These are phyloP conservation scores for Enteromius viviparus DNA, from an alignment of 2,797 vertebrate genomes.

Conservation along the genomic window DNA sequence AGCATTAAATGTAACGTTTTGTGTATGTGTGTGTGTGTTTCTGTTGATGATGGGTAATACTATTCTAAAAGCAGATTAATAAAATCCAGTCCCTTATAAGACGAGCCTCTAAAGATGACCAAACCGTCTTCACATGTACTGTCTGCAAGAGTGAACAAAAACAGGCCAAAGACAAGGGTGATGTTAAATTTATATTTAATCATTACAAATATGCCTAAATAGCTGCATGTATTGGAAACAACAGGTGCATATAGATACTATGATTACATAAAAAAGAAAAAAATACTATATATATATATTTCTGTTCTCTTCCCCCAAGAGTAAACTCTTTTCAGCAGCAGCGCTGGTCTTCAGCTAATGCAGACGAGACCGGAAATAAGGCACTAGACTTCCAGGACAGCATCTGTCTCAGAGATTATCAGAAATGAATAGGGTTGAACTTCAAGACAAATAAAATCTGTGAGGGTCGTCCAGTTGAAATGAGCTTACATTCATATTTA, in stretches of 20 bases:
- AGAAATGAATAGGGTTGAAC: background rate
- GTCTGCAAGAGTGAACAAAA: background rate
- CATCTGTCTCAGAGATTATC: background rate
- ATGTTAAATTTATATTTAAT: constrained; percentile 70
- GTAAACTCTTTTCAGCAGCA: constrained; percentile 15
- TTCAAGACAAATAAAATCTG: background rate
- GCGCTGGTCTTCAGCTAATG: constrained; percentile 32
- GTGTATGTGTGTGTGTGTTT: background rate
- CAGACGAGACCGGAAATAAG: constrained; percentile 72
- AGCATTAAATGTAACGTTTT: background rate
- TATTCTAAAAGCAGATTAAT: background rate
- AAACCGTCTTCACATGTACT: background rate
- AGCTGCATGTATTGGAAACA: constrained; percentile 54
- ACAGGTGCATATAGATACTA: constrained; percentile 65
- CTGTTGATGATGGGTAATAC: background rate
- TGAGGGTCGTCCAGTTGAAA: background rate
- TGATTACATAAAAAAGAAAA: constrained; percentile 61
- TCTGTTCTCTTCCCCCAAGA: constrained; percentile 43
- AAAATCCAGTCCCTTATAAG: background rate
- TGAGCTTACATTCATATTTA: constrained; percentile 5
- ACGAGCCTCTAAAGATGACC: background rate
- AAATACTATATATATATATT: constrained; percentile 59
- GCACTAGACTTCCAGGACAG: constrained; percentile 62
- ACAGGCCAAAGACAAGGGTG: background rate
- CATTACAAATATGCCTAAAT: constrained; percentile 69